Evolutionary conservation across 2,888 invertebrate genomes (phyloP).

Genomic region (Camptogramma bilineatum): DNA sequence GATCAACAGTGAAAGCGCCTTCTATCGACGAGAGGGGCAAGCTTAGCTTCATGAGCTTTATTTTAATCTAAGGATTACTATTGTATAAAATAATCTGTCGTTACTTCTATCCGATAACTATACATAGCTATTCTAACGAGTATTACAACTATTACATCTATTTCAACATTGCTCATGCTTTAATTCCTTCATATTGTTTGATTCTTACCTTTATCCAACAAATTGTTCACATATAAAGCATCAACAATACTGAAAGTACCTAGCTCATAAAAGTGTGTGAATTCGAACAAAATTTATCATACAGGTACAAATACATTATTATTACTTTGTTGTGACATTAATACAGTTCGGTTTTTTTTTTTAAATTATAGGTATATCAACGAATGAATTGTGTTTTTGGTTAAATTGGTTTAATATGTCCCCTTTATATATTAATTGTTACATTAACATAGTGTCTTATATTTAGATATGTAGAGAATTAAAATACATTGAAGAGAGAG

Average conservation of each 20-base stretch:
- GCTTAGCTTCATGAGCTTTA: slow-evolving; percentile 43
- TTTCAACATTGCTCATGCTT: slow-evolving; percentile 38
- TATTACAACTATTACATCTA: slow-evolving; percentile 57
- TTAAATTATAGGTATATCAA: too few relatives aligned
- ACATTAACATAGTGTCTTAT: slow-evolving; percentile 46
- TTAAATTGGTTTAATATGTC: not conserved
- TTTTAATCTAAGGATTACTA: slow-evolving; percentile 48
- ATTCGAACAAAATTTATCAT: slow-evolving; percentile 7
- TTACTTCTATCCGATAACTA: slow-evolving; percentile 64
- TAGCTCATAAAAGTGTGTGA: slow-evolving; percentile 23
- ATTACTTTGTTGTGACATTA: too few relatives aligned
- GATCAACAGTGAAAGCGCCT: slow-evolving; percentile 57
- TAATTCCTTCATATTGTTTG: slow-evolving; percentile 13
- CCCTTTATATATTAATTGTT: slow-evolving; percentile 9
- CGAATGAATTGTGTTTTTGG: not conserved
- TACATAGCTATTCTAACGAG: slow-evolving; percentile 62
- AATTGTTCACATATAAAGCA: slow-evolving; percentile 24
- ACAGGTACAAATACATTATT: not conserved
- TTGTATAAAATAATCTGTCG: slow-evolving; percentile 77
- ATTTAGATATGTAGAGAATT: slow-evolving; percentile 66
- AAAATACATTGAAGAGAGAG: slow-evolving; percentile 54
- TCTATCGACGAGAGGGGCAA: slow-evolving; percentile 60
- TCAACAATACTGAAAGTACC: slow-evolving; percentile 31
- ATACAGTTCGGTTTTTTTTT: not conserved
- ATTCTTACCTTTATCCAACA: not conserved